Base-by-base conservation (phyloP, 2,888 invertebrate genomes). In the Acanthococcus lagerstroemiae region DNA sequence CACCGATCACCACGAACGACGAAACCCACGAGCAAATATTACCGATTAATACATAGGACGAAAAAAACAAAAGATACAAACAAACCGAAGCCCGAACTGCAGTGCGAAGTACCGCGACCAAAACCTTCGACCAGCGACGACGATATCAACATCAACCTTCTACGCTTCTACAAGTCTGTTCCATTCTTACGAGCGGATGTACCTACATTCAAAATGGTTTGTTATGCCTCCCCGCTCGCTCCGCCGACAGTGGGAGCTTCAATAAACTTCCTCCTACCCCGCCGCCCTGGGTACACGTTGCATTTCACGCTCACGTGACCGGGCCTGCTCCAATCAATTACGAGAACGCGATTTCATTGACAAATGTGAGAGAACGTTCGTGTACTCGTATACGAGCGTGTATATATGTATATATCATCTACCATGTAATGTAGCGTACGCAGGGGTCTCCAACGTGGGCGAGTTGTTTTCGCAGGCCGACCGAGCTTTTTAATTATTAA, bases 131-230 rank as follows among this genome's bases (percentile, higher is more conserved):
- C 45, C n/a, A 45, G 37, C 3, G 50, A 56, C 37, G 56, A 45
- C 37, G 45, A n/a, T n/a, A 58, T 25, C 58, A 46, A 58, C 45
- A 30, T 19, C 24, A 50, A 61, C 52, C 52, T n/a, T 61, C 37
- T 24, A 24, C 61, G 37, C 27, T 19, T 61, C 25, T 26, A 50
- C 61, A 50, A 37, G 61, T 61, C 61, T 52, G 61, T 21, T 61
- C 37, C 61, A 61, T 61, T 60, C 60, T 60, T 58, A 48, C 52
- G 61, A 61, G 30, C 61, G 61, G 61, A 61, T 61, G 61, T 61
- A 61, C 54, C 61, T 61, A 61, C 61, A 61, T 61, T 61, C 52
- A 61, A 61, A 52, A 61, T 61, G 61, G 61, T 61, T 50, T 61
- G 61, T 61, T 61, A 61, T 61, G 37, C 61, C 37, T 61, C 27